Evolutionary conservation across 1,140 invertebrate species (phyloP).

Genomic region (Bombus soroeensis): DNA sequence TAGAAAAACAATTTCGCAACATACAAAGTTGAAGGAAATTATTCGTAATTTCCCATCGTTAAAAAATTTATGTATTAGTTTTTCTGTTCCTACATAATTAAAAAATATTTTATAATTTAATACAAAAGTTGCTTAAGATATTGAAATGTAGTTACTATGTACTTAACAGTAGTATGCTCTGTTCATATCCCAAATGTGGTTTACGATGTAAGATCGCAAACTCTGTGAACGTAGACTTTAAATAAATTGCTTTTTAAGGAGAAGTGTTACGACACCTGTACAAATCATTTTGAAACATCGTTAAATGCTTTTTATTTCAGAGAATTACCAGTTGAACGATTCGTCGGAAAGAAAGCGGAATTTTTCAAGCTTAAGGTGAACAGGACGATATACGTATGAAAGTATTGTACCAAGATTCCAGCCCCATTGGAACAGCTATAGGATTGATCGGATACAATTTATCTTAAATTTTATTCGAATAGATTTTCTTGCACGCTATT

Average conservation of each 20-base stretch:
- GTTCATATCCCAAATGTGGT: too few relatives aligned
- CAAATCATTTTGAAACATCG: neutral
- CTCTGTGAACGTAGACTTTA: neutral
- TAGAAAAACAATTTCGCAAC: neutral
- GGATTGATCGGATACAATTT: slow-evolving; percentile 53
- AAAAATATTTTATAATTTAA: neutral
- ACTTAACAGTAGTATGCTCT: too few relatives aligned
- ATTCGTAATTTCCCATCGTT: neutral
- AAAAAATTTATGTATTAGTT: neutral
- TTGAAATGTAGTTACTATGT: neutral
- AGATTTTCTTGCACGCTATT: slow-evolving; percentile 8
- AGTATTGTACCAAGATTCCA: slow-evolving; percentile 36
- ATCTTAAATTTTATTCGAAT: slow-evolving; percentile 55
- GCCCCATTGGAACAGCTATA: slow-evolving; percentile 38
- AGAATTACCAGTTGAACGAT: slow-evolving; percentile 53
- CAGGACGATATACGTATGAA: slow-evolving; percentile 36
- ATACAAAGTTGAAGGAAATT: neutral
- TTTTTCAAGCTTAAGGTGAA: slow-evolving; percentile 59
- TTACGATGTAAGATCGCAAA: neutral
- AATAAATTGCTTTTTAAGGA: neutral
- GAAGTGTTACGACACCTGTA: too few relatives aligned
- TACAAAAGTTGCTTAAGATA: neutral
- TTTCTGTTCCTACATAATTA: neutral
- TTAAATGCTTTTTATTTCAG: neutral
- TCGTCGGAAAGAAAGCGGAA: slow-evolving; percentile 49